Percentiles rank a stretch among this genome's conserved stretches.
Conservation (phyloP, 2,888 invertebrate genomes). For the Apeira syringaria region DNA sequence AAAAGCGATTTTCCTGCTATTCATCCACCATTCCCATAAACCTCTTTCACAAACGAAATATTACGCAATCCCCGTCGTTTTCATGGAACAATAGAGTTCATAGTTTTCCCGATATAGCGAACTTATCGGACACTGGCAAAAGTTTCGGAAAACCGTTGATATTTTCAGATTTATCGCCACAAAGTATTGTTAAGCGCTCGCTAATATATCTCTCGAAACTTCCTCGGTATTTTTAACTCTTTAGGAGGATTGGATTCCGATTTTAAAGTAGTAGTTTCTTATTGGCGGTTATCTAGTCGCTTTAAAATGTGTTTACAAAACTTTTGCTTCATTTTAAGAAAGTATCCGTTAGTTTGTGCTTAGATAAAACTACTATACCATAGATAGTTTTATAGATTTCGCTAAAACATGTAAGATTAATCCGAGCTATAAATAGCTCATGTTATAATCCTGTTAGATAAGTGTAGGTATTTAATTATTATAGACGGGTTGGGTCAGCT, state of each 20-base stretch:
- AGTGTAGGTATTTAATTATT: too few species aligned
- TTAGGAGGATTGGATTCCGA: slow-evolving; percentile 30
- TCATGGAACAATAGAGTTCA: slow-evolving; percentile 36
- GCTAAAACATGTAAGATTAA: too few species aligned
- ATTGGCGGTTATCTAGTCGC: background rate
- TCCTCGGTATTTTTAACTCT: slow-evolving; percentile 29
- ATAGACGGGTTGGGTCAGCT: too few species aligned
- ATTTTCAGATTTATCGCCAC: slow-evolving; percentile 37
- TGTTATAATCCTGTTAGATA: too few species aligned
- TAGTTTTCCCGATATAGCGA: slow-evolving; percentile 31
- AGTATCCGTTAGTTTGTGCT: too few species aligned
- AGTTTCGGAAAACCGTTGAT: slow-evolving; percentile 36
- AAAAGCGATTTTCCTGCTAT: slow-evolving; percentile 18
- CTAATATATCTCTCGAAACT: slow-evolving; percentile 36
- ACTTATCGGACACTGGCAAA: slow-evolving; percentile 32
- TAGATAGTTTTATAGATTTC: too few species aligned
- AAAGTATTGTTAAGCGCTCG: slow-evolving; percentile 35
- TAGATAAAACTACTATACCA: too few species aligned
- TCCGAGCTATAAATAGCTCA: too few species aligned
- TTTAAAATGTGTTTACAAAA: too few species aligned
- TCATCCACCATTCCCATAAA: slow-evolving; percentile 18
- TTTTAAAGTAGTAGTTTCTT: slow-evolving; percentile 17
- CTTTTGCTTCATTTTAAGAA: too few species aligned
- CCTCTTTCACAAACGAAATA: slow-evolving; percentile 24
- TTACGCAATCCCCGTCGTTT: slow-evolving; percentile 30